These are phyloP conservation scores for Protodeltote pygarga DNA, from an alignment of 2,888 invertebrate species.

Conservation along the genomic window DNA sequence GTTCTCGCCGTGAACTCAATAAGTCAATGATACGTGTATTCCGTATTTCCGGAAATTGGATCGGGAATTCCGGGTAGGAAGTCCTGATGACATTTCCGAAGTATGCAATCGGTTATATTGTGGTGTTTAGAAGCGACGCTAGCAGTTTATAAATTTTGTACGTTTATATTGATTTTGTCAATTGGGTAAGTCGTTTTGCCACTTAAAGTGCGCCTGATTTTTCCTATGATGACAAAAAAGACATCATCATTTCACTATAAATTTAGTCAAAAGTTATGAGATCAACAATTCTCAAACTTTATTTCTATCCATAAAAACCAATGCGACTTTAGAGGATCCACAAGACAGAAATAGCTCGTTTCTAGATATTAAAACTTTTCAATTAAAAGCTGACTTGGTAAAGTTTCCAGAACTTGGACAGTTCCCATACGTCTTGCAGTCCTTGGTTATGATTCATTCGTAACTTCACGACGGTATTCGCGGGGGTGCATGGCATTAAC, in stretches of 20 bases:
- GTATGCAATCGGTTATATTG: slow-evolving; percentile 5
- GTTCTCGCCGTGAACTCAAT: slow-evolving; percentile 4
- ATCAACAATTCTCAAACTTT: too few relatives aligned
- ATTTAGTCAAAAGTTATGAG: too few relatives aligned
- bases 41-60: slow-evolving; percentile 33
- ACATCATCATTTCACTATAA: too few relatives aligned
- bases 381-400: slow-evolving; percentile 34
- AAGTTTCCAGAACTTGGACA: slow-evolving; percentile 32
- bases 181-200: too few relatives aligned
- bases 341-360: slow-evolving; percentile 3
- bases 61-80: slow-evolving; percentile 33
- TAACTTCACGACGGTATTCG: slow-evolving; percentile 37
- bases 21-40: slow-evolving; percentile 18
- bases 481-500: slow-evolving; percentile 54
- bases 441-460: slow-evolving; percentile 48
- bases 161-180: too few relatives aligned
- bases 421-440: slow-evolving; percentile 42
- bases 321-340: not conserved
- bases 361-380: slow-evolving; percentile 25
- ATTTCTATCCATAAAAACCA: too few relatives aligned
- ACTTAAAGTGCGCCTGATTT: too few relatives aligned
- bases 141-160: too few relatives aligned
- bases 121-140: slow-evolving; percentile 1
- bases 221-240: too few relatives aligned
- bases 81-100: slow-evolving; percentile 15